Percentiles rank a stretch among this genome's conserved stretches.
Conservation (phyloP, 2,113 vertebrate species). For the Cephalopterus ornatus region DNA sequence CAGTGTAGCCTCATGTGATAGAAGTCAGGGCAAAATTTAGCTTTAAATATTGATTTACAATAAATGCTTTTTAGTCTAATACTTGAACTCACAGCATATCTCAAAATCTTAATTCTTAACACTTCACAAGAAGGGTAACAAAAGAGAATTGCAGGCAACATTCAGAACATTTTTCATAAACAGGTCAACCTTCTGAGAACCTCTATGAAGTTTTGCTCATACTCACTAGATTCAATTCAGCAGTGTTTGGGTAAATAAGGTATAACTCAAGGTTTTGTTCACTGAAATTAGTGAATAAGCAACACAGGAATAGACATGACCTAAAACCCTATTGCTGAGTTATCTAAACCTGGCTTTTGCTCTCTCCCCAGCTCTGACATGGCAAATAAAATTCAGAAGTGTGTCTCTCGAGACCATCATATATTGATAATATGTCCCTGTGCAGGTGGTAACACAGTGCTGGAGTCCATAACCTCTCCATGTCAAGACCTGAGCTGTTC, state of each 20-base stretch:
- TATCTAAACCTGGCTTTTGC: not conserved
- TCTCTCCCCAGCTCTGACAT: not conserved
- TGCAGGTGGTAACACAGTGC: not conserved
- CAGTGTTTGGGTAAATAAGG: not conserved
- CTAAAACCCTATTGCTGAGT: not conserved
- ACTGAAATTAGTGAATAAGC: not conserved
- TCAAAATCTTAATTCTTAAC: not conserved
- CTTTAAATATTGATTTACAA: not conserved
- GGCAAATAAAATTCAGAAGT: not conserved
- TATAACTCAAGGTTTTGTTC: not conserved
- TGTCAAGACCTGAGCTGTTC: not conserved
- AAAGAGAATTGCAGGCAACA: not conserved
- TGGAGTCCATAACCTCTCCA: not conserved
- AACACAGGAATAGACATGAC: not conserved
- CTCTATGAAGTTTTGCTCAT: not conserved
- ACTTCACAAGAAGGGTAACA: not conserved
- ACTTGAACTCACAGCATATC: not conserved
- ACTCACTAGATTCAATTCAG: not conserved
- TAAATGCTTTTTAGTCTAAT: not conserved
- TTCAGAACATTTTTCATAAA: not conserved
- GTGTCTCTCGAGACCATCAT: not conserved
- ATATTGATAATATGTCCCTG: not conserved
- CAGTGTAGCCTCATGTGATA: not conserved
- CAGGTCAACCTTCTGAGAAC: not conserved
- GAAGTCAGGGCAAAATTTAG: not conserved